Conservation (phyloP, 2,888 invertebrate species). For the Crepidodera aurea region DNA sequence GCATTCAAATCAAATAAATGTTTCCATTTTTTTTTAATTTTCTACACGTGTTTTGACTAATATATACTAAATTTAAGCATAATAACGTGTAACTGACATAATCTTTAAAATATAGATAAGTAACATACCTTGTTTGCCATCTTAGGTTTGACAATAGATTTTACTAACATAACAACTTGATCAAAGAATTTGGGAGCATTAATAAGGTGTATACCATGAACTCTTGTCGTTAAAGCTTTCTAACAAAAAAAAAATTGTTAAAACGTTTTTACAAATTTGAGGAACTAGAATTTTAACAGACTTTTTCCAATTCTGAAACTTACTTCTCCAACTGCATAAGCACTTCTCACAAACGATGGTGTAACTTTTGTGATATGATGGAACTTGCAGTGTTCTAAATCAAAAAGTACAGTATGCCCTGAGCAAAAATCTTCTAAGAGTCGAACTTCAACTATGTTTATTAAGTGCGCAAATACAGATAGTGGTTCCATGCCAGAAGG, state of each 20-base stretch:
- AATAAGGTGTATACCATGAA: constrained; percentile 28
- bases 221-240: constrained; percentile 28
- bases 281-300: no score
- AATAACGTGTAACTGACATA: no score
- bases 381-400: constrained; percentile 30
- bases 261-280: no score
- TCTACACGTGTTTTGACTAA: no score
- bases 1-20: no score
- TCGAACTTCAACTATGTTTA: constrained; percentile 38
- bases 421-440: constrained; percentile 37
- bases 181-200: constrained; percentile 33
- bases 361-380: constrained; percentile 33
- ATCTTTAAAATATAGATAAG: no score
- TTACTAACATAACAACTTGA: constrained; percentile 23
- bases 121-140: constrained; percentile 25
- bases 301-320: no score
- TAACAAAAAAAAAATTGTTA: constrained; percentile 16
- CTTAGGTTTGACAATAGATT: constrained; percentile 33
- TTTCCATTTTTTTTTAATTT: no score
- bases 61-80: no score
- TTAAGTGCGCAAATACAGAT: constrained; percentile 19
- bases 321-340: constrained; percentile 35
- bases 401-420: constrained; percentile 32
- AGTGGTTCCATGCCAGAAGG: constrained; percentile 24
- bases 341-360: constrained; percentile 31